Evolutionary conservation across 2,113 vertebrate species (phyloP), one percentile per base, ranked within the genome.

Genomic region (Taxidea taxus): DNA sequence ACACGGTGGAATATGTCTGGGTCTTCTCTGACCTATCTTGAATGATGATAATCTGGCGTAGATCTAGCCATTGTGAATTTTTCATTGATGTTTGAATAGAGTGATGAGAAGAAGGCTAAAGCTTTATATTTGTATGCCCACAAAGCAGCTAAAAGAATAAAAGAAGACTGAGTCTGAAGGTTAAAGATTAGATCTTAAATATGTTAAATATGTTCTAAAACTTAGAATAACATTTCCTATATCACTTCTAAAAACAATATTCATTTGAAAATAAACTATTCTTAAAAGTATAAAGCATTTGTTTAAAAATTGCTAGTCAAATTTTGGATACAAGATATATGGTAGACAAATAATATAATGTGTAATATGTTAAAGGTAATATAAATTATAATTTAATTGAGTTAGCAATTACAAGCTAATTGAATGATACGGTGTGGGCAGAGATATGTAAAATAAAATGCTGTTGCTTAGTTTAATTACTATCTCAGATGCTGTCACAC

Each of bases 301-400:
- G 0, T 70, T 95, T 96, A 94, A 98, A 93, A 97, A 97, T 91
- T 31, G 92, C 56, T 42, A 64, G 54, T 39, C 39, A 31, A 47
- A 83, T 96, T 84, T 95, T 97, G 90, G 94, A 95, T 58, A 95
- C 62, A 91, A 95, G 92, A 95, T 90, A 34, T 90, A 96, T 97
- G 98, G 86, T 94, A 80, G 96, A 95, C 80, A 97, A 92, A 93
- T 95, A 98, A 98, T 97, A 15, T 37, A 58, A 83, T 23, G 37
- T 68, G 68, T 62, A 66, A 49, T 72, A 83, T 90, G 47, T 68
- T 90, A 66, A 78, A 66, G 51, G 20, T 66, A 54, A 98, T 93
- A 97, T 98, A 98, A 98, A 97, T 96, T 94, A 64, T 92, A 51
- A 91, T 98, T 97, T 98, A 98, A 98, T 98, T 97, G 88, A 75